phyloP scores from a whole-genome alignment of 2,888 invertebrate species.

The Mythimna albipuncta region DNA sequence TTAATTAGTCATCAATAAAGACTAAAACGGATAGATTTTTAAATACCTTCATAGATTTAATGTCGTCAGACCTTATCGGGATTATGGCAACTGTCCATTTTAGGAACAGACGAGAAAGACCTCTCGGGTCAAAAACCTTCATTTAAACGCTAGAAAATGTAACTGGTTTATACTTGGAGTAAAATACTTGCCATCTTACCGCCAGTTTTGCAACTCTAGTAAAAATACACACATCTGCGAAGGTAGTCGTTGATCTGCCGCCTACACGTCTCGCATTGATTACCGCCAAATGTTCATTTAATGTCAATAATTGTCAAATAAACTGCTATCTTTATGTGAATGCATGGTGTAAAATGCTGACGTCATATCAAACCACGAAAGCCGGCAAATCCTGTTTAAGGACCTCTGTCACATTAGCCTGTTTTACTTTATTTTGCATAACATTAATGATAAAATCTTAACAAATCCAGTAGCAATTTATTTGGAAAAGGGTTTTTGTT shows the following conservation, averaged over 20 bases:
- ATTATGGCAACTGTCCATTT: slow-evolving; percentile 49
- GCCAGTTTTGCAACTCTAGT: slow-evolving; percentile 22
- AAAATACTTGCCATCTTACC: slow-evolving; percentile 23
- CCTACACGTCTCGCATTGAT: slow-evolving; percentile 38
- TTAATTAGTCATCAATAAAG: slow-evolving; percentile 60
- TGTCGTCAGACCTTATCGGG: slow-evolving; percentile 40
- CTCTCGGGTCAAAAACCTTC: slow-evolving; percentile 56
- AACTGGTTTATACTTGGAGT: slow-evolving; percentile 24
- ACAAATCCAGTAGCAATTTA: slow-evolving; percentile 47
- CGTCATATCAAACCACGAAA: slow-evolving; percentile 41
- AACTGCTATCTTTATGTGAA: slow-evolving; percentile 36
- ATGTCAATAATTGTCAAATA: slow-evolving; percentile 45
- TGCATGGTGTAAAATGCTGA: slow-evolving; percentile 27
- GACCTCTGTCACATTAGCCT: slow-evolving; percentile 31
- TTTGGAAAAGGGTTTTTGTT: slow-evolving; percentile 24
- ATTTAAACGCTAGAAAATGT: slow-evolving; percentile 47
- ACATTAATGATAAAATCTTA: slow-evolving; percentile 48
- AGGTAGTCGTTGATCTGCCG: slow-evolving; percentile 23
- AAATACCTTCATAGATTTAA: slow-evolving; percentile 42
- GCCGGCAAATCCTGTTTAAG: slow-evolving; percentile 30
- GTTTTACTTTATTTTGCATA: slow-evolving; percentile 42
- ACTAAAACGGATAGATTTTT: slow-evolving; percentile 40
- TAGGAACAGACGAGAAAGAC: slow-evolving; percentile 33
- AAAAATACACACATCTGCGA: slow-evolving; percentile 27
- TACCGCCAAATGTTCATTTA: slow-evolving; percentile 34